Evolutionary conservation across 2,888 invertebrate species (phyloP), one percentile per base, ranked within the genome.

Genomic region (Rhaphigaster nebulosa): DNA sequence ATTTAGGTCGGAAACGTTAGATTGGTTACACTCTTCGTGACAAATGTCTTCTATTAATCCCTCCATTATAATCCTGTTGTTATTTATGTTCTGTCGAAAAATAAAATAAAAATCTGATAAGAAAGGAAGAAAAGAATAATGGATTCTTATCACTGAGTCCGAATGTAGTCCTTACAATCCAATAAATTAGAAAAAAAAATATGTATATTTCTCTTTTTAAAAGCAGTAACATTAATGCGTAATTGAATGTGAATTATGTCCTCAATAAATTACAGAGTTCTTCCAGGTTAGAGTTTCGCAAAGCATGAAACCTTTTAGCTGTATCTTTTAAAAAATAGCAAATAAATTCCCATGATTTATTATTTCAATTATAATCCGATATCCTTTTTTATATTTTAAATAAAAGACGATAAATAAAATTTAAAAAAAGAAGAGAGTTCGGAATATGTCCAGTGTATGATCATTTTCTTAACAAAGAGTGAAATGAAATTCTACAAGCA

Each of bases 31-130:
- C 1, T 50, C 13, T 45, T 26, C 95, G 98, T 89, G 95, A 98
- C 92, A 97, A 97, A 94, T 96, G 97, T 93, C 95, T 97, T 91
- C 95, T 97, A 92, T 94, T 94, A 70, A 94, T 94, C 91, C 94
- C 93, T 5, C 41, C 45, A 45, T 26, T 41, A 80, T n/a, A 80
- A 80, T 12, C 26, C 70, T 70, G 18, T 29, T 70, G 70, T 70
- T 70, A 70, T 70, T 70, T 76, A 76, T 76, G 70, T 76, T 76
- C 70, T 38, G 18, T 38, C 38, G 20, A 23, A 38, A 38, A 76
- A 76, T 76, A 38, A 20, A 76, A 76, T 76, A 76, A 76, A 76
- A 76, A 76, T 76, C 38, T 4, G 18, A 38, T 20, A 38, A 38
- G 70, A 38, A 38, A 38, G 70, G 38, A 38, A 76, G 38, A 8